These are phyloP conservation scores for Bactericera cockerelli DNA, from an alignment of 1,140 invertebrate genomes.

Conservation along the genomic window DNA sequence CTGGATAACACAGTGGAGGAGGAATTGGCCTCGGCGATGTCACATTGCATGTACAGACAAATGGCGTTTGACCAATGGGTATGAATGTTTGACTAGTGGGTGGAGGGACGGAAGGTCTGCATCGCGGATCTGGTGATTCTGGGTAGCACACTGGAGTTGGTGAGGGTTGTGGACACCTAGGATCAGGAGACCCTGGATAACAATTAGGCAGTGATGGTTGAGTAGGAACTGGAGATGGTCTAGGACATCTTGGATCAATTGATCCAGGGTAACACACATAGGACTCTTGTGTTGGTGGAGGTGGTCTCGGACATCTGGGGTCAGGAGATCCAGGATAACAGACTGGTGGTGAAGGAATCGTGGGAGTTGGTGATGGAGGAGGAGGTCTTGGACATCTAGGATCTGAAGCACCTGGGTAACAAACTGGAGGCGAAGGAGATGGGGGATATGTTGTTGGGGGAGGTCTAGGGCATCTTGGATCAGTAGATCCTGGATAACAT, in stretches of 20 bases:
- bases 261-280: constrained; percentile 22
- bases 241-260: constrained; percentile 26
- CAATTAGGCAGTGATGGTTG: constrained; percentile 19
- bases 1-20: constrained; percentile 24
- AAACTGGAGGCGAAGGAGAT: too few relatives aligned
- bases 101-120: constrained; percentile 13
- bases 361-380: constrained; percentile 18
- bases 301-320: constrained; percentile 25
- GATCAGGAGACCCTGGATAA: constrained; percentile 28
- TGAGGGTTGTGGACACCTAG: constrained; percentile 20
- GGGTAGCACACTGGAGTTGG: constrained; percentile 23
- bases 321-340: constrained; percentile 29
- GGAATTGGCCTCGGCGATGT: constrained; percentile 14
- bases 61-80: constrained; percentile 16
- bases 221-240: constrained; percentile 16
- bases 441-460: too few relatives aligned
- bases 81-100: constrained; percentile 14
- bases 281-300: constrained; percentile 14
- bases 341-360: constrained; percentile 16
- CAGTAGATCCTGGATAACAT: too few relatives aligned
- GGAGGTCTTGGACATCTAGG: constrained; percentile 30
- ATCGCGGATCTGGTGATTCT: constrained; percentile 22
- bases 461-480: too few relatives aligned
- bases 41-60: constrained; percentile 22
- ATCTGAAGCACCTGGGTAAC: too few relatives aligned